Conservation (phyloP, 2,113 vertebrate species). For the Columbina picui region DNA sequence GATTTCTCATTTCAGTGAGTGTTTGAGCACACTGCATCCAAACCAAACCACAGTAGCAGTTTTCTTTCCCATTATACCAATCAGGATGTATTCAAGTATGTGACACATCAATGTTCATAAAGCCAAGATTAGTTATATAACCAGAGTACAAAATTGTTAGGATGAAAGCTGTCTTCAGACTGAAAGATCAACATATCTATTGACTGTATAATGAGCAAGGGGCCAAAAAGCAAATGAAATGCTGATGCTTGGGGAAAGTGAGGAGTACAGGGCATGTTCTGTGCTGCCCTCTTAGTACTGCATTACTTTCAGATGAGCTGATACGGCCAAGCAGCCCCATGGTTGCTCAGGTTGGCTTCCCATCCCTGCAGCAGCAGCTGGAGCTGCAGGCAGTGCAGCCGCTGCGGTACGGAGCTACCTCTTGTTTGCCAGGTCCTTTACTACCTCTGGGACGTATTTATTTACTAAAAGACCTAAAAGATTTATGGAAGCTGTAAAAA, state of each 20-base stretch:
- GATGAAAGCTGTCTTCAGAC: not conserved
- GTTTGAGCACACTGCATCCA: not conserved
- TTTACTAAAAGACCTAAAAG: not conserved
- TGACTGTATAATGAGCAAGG: not conserved
- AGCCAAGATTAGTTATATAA: not conserved
- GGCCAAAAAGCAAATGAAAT: not conserved
- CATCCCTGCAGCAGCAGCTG: not conserved
- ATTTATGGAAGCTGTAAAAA: not conserved
- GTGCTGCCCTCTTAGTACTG: not conserved
- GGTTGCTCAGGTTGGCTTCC: not conserved
- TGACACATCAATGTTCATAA: not conserved
- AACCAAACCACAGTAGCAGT: not conserved
- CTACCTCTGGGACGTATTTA: not conserved
- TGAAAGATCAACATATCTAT: not conserved
- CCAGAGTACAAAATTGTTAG: not conserved
- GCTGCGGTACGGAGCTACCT: not conserved
- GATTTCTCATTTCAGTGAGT: not conserved
- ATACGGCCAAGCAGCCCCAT: no score
- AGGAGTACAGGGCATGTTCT: not conserved
- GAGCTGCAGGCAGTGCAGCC: not conserved
- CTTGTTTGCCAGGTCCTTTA: not conserved
- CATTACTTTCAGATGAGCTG: not conserved
- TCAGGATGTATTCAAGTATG: not conserved
- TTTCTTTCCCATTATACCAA: not conserved
- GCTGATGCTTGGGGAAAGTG: not conserved